These are phyloP conservation scores for Streptopelia turtur DNA, from an alignment of 2,797 vertebrate genomes.

Conservation along the genomic window DNA sequence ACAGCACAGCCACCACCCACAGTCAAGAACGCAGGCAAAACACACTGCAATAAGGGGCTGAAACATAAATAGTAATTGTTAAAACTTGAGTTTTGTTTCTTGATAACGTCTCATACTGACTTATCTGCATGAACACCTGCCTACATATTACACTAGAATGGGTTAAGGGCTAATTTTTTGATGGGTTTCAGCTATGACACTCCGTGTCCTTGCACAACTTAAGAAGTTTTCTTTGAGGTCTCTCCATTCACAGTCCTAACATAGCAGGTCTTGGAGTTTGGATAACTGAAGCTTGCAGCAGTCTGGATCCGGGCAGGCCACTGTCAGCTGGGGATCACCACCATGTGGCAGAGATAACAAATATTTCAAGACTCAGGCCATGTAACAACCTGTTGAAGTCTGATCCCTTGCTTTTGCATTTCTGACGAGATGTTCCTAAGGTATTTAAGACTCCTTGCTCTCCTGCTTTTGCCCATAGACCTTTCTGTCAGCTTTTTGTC, in stretches of 20 bases:
- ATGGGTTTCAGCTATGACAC: background rate
- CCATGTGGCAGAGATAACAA: background rate
- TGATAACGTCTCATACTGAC: background rate
- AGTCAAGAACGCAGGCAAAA: background rate
- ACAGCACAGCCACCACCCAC: background rate
- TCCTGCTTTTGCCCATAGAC: background rate
- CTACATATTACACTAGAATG: background rate
- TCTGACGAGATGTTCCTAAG: background rate
- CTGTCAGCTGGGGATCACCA: background rate
- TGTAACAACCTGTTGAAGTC: background rate
- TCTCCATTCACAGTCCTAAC: background rate
- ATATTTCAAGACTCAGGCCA: background rate
- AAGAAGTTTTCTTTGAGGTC: background rate
- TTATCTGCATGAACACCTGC: background rate
- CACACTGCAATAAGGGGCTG: background rate
- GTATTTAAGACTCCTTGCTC: background rate
- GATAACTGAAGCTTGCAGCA: background rate
- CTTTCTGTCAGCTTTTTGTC: background rate
- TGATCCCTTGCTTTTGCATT: background rate
- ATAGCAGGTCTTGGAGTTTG: background rate
- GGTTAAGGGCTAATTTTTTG: background rate
- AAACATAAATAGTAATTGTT: background rate
- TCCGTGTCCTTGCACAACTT: background rate
- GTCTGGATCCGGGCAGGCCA: background rate
- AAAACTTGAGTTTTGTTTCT: background rate